Percentiles rank a stretch among this genome's conserved stretches.
These are phyloP conservation scores for Nansenia antarctica DNA, from an alignment of 2,113 vertebrate genomes.

Conservation along the genomic window DNA sequence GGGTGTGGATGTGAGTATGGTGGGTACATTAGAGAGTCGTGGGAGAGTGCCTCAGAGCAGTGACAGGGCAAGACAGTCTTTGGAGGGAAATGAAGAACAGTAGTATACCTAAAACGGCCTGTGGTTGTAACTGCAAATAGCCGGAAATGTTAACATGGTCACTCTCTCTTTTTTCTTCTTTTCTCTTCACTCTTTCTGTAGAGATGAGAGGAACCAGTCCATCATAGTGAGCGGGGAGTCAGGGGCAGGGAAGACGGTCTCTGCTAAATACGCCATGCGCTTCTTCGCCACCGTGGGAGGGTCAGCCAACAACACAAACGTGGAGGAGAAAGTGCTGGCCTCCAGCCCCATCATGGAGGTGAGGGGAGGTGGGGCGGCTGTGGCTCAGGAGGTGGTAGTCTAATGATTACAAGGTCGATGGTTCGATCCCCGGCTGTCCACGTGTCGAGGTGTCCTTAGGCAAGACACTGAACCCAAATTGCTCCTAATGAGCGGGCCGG, in stretches of 20 bases:
- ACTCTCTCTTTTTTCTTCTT: background rate
- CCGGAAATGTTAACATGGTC: background rate
- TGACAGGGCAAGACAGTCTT: too few species aligned
- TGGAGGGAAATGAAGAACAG: too few species aligned
- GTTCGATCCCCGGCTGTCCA: too few species aligned
- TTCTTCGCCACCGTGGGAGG: slow-evolving; percentile 91
- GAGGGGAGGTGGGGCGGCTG: slow-evolving; percentile 14
- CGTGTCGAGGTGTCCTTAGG: too few species aligned
- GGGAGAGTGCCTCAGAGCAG: too few species aligned
- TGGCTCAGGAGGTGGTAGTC: too few species aligned
- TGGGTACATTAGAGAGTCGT: too few species aligned
- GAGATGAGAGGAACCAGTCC: slow-evolving; percentile 97
- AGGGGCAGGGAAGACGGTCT: slow-evolving; percentile 93
- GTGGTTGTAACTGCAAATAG: background rate
- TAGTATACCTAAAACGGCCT: too few species aligned
- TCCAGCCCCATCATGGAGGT: slow-evolving; percentile 98
- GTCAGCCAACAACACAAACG: slow-evolving; percentile 84
- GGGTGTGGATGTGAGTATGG: too few species aligned
- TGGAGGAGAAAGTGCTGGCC: slow-evolving; percentile 92
- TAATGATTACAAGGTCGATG: too few species aligned
- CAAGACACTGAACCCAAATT: too few species aligned
- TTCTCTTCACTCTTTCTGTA: slow-evolving; percentile 42
- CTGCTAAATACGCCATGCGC: slow-evolving; percentile 94
- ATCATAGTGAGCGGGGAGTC: slow-evolving; percentile 97
- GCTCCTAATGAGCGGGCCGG: too few species aligned